A percentile compares a stretch with the other conserved stretches of the same genome.
phyloP scores from a whole-genome alignment of 2,888 invertebrate species.

The Parelbella ahira region DNA sequence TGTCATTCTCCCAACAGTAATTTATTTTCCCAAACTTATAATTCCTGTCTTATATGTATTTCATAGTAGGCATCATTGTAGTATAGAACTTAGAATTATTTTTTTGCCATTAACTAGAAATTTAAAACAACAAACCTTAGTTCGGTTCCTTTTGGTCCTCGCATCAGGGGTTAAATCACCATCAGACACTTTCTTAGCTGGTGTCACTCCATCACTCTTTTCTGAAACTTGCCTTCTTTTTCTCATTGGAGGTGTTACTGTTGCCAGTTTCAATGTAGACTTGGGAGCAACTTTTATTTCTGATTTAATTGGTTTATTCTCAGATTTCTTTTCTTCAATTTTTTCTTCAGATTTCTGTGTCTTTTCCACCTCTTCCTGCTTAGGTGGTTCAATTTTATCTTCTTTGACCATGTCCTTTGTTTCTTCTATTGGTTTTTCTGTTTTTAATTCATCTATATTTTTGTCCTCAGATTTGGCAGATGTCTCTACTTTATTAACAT shows the following conservation, averaged over 20 bases:
- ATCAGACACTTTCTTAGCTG: constrained; percentile 58
- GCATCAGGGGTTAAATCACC: constrained; percentile 62
- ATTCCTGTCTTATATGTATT: no score
- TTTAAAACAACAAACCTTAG: constrained; percentile 72
- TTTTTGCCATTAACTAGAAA: no score
- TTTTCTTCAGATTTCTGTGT: constrained; percentile 37
- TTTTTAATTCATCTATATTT: constrained; percentile 47
- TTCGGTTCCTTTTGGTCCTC: constrained; percentile 67
- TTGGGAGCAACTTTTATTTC: constrained; percentile 62
- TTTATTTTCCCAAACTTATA: no score
- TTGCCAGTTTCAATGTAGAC: constrained; percentile 77
- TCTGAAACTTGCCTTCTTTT: constrained; percentile 77
- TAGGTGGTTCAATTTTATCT: constrained; percentile 39
- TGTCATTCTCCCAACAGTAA: no score
- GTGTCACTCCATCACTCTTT: constrained; percentile 51
- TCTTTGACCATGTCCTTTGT: constrained; percentile 38
- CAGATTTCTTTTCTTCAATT: constrained; percentile 41
- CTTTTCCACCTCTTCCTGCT: constrained; percentile 53
- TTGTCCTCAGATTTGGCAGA: constrained; percentile 52
- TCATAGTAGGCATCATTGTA: no score
- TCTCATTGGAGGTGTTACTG: constrained; percentile 77
- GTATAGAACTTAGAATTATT: no score
- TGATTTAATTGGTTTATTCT: constrained; percentile 46
- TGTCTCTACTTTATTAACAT: constrained; percentile 46
- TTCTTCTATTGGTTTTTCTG: constrained; percentile 46